Conservation (phyloP, 2,797 vertebrate genomes). For the Enteromius fasciolatus region DNA sequence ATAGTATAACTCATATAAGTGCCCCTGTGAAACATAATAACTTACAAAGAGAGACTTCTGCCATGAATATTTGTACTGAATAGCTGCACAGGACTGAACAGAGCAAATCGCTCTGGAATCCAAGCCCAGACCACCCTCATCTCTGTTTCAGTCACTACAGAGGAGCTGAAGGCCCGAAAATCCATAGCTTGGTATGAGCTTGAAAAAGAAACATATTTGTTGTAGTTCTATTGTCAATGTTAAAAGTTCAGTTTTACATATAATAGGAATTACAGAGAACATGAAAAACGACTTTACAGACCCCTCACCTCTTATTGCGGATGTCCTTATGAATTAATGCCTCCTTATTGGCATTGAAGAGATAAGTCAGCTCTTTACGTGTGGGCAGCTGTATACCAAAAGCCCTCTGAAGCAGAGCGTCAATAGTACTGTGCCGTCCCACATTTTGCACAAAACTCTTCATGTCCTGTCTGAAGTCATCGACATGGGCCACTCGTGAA, state of each 20-base stretch:
- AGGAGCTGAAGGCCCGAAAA: conserved; percentile 79
- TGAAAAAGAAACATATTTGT: conserved; percentile 49
- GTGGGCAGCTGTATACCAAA: conserved; percentile 84
- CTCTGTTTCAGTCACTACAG: conserved; percentile 79
- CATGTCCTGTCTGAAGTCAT: conserved; percentile 81
- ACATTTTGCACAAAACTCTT: conserved; percentile 81
- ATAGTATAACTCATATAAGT: too few relatives aligned
- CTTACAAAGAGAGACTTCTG: conserved; percentile 82
- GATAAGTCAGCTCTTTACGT: conserved; percentile 85
- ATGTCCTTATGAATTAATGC: conserved; percentile 81
- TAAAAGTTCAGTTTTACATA: not conserved
- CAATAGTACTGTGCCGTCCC: conserved; percentile 68
- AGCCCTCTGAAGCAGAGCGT: conserved; percentile 82
- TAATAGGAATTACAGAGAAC: not conserved
- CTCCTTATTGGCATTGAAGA: conserved; percentile 86
- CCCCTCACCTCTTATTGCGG: conserved; percentile 81
- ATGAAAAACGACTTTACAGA: not conserved
- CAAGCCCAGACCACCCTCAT: conserved; percentile 90
- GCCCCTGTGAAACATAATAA: conserved; percentile 15
- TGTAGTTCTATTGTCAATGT: not conserved
- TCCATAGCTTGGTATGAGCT: conserved; percentile 80
- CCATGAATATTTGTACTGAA: conserved; percentile 79
- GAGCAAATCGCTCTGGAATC: conserved; percentile 88
- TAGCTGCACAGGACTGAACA: conserved; percentile 81
- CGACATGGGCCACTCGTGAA: conserved; percentile 76